Evolutionary conservation across 2,888 invertebrate species (phyloP).

Genomic region (Habrosyne pyritoides): DNA sequence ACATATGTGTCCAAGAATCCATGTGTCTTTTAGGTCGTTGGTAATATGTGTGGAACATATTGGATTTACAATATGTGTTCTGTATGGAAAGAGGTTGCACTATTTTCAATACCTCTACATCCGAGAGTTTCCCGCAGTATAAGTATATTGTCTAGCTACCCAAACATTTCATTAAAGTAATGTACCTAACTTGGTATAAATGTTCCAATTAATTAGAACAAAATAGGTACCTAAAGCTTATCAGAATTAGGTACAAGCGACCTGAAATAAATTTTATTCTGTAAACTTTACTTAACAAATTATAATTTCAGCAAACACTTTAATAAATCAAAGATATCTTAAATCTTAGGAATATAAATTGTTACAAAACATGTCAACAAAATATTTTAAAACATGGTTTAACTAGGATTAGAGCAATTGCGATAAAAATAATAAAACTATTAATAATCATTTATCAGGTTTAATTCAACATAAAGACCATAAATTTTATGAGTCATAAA

Average conservation of each 20-base stretch:
- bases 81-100: no score
- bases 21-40: no score
- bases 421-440: no score
- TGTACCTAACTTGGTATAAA: not conserved
- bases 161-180: not conserved
- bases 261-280: not conserved
- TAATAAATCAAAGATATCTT: not conserved
- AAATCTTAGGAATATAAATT: not conserved
- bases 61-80: not conserved
- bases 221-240: not conserved
- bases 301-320: not conserved
- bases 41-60: no score
- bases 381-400: not conserved
- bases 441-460: no score
- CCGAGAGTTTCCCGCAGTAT: no score
- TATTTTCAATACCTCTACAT: no score
- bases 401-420: no score
- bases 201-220: not conserved
- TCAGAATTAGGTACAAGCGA: not conserved
- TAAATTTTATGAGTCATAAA: not conserved
- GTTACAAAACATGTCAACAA: not conserved
- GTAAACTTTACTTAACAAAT: not conserved
- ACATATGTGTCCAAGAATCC: no score
- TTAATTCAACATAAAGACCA: no score
- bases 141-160: no score